A percentile compares a stretch with the other conserved stretches of the same genome.
phyloP scores from a whole-genome alignment of 2,113 vertebrate species.

The Tenebrosternarchus preto region DNA sequence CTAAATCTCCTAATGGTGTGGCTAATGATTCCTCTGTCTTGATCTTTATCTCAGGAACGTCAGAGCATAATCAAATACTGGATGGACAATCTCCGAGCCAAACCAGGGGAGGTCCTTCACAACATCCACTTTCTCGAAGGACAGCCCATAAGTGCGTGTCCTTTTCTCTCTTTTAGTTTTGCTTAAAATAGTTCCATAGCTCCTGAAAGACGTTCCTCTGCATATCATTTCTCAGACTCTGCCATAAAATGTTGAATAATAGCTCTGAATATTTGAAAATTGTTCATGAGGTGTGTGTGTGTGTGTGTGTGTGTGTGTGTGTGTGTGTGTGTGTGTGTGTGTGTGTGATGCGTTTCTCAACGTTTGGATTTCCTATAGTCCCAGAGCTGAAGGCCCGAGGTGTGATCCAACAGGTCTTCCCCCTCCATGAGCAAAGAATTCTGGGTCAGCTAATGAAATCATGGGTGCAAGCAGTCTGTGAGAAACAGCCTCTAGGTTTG shows the following conservation, averaged over 20 bases:
- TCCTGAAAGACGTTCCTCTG: conserved; percentile 25
- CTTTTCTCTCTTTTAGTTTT: conserved; percentile 38
- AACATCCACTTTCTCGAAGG: conserved; percentile 96
- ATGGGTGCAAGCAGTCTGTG: conserved; percentile 95
- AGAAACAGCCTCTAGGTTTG: conserved; percentile 91
- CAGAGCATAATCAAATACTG: conserved; percentile 96
- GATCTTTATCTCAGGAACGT: conserved; percentile 79
- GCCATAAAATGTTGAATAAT: background rate
- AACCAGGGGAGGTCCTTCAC: conserved; percentile 90
- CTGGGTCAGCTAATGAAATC: conserved; percentile 94
- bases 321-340: conserved; percentile 3
- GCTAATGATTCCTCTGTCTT: conserved; percentile 18
- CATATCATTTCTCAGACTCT: background rate
- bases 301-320: conserved; percentile 31
- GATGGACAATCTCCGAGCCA: conserved; percentile 94
- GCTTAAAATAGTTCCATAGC: conserved; percentile 33
- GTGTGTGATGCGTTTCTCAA: background rate
- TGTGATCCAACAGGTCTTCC: conserved; percentile 94
- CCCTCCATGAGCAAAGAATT: conserved; percentile 93
- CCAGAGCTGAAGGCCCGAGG: conserved; percentile 88
- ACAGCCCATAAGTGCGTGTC: conserved; percentile 93
- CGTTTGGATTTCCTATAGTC: conserved; percentile 71
- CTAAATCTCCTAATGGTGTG: background rate
- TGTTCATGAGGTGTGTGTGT: conserved; percentile 14
- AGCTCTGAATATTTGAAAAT: conserved; percentile 27